Base-by-base conservation (phyloP, 2,888 invertebrate species). In the Eurytoma adleriae region DNA sequence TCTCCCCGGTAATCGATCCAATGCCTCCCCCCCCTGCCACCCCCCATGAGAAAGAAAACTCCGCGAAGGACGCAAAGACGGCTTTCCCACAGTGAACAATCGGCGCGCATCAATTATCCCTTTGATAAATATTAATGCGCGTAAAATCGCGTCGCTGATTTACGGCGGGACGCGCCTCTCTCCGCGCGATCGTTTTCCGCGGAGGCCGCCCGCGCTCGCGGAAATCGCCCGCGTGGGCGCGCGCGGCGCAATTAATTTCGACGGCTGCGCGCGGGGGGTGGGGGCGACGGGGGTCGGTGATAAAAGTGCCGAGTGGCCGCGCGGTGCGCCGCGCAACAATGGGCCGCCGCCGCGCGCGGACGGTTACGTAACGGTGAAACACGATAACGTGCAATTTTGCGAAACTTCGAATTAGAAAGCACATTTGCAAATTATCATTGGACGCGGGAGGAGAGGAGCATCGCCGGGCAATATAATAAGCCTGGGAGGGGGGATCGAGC, bases 71-170 rank as follows among this genome's bases (percentile, higher is more conserved):
- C 40, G 5, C 7, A 40, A 40, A 40, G 40, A 40, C 7, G 0
- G 40, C 7, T 1, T 40, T 40, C 40, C 40, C 40, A 40, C 40
- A 40, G 40, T 40, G 5, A 40, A 40, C 40, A 40, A 40, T 40
- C 40, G 40, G 40, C 40, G 40, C 5, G 40, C 40, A 40, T 40
- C 40, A 40, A 40, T 40, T 40, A 40, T 40, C 40, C 40, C 40
- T 20, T 52, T 62, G 50, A 72, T 72, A 52, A 72, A 72, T 72
- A 72, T 72, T 72, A 72, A 72, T 71, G 61, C 62, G 20, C 50
- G 72, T 18, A 64, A 64, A 69, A 83, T 80, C 80, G 78, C 69
- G 57, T 78, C 71, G 71, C 30, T 69, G 68, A 69, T 56, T 71
- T 81, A 82, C 83, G 7, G 13, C 20, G 13, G 40, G 64, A 18